Evolutionary conservation across 2,888 invertebrate species (phyloP).

Genomic region (Carcina quercana): DNA sequence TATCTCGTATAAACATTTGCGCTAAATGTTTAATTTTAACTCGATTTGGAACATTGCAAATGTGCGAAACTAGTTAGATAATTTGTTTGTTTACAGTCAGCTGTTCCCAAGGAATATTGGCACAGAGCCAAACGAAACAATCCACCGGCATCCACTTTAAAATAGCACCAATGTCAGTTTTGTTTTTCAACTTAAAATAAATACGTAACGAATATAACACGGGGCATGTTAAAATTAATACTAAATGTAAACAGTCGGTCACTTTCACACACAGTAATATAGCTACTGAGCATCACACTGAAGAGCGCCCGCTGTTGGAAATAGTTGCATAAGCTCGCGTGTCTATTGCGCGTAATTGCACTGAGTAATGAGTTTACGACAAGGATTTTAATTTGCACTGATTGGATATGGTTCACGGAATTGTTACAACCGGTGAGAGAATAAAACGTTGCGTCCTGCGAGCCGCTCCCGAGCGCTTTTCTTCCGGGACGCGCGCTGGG

Average conservation of each 20-base stretch:
- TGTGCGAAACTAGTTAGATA: slow-evolving; percentile 34
- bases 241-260: slow-evolving; percentile 29
- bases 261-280: slow-evolving; percentile 45
- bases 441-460: slow-evolving; percentile 19
- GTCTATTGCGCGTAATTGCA: slow-evolving; percentile 51
- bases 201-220: slow-evolving; percentile 21
- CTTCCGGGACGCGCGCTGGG: slow-evolving; percentile 38
- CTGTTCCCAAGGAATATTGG: slow-evolving; percentile 55
- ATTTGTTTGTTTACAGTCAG: slow-evolving; percentile 71
- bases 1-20: slow-evolving; percentile 28
- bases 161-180: slow-evolving; percentile 71
- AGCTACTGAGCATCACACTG: slow-evolving; percentile 48
- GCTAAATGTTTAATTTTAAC: slow-evolving; percentile 18
- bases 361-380: slow-evolving; percentile 45
- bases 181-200: slow-evolving; percentile 55
- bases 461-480: slow-evolving; percentile 28
- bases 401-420: slow-evolving; percentile 9
- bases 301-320: slow-evolving; percentile 42
- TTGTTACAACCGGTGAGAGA: neutral
- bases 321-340: slow-evolving; percentile 53
- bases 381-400: slow-evolving; percentile 40
- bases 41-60: slow-evolving; percentile 24
- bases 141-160: slow-evolving; percentile 54
- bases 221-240: slow-evolving; percentile 14
- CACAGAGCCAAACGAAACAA: slow-evolving; percentile 51